Conservation (phyloP, 1,140 invertebrate genomes). For the Orius insidiosus region DNA sequence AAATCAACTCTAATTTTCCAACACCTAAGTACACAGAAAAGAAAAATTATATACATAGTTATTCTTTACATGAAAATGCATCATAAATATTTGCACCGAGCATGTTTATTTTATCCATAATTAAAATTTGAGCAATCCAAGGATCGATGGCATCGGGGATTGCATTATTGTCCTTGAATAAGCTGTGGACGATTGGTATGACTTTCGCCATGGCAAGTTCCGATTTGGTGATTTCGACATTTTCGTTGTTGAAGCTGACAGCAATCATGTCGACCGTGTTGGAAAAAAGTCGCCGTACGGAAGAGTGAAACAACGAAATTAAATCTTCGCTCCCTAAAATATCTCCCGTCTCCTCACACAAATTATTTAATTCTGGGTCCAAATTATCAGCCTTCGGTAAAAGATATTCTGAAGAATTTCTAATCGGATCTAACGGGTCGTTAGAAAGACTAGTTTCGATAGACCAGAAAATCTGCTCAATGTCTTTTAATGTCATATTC, state of each 20-base stretch:
- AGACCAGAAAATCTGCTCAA: conserved; percentile 64
- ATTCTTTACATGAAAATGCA: conserved; percentile 38
- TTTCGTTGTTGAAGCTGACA: conserved; percentile 35
- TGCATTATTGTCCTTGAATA: conserved; percentile 20
- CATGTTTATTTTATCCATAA: conserved; percentile 61
- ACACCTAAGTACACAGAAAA: too few relatives aligned
- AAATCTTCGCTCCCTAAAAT: conserved; percentile 66
- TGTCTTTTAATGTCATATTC: conserved; percentile 51
- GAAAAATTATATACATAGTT: too few relatives aligned
- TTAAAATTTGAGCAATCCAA: conserved; percentile 46
- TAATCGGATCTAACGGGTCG: conserved; percentile 38
- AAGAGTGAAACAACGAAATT: conserved; percentile 46
- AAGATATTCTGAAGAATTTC: conserved; percentile 30
- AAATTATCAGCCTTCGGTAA: conserved; percentile 25
- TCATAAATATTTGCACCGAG: conserved; percentile 84
- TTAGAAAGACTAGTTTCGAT: conserved; percentile 47
- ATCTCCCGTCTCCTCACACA: conserved; percentile 60
- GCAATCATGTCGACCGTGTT: conserved; percentile 62
- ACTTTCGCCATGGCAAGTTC: conserved; percentile 72
- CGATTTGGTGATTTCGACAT: conserved; percentile 44
- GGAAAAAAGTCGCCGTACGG: conserved; percentile 58
- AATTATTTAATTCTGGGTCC: conserved; percentile 22
- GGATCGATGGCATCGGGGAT: conserved; percentile 28
- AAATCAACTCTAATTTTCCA: too few relatives aligned
- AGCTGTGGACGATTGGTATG: conserved; percentile 62